Evolutionary conservation across 2,888 invertebrate species (phyloP), one percentile per base, ranked within the genome.

Genomic region (Campoplex nolae): DNA sequence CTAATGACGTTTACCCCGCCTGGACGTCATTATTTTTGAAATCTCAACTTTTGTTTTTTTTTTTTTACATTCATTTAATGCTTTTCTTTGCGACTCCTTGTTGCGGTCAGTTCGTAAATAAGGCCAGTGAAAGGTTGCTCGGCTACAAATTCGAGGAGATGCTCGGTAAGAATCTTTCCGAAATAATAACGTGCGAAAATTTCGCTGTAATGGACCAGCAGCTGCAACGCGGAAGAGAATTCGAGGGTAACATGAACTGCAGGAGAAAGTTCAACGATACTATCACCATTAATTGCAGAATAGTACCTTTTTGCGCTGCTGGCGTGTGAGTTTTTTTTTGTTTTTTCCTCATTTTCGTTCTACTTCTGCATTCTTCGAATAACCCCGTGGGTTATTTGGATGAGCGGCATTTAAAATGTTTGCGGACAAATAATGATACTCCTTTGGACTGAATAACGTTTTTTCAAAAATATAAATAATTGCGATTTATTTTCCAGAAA

Each of bases 91-190:
- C 7, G 16, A n/a, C 51, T 13, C 7, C 16, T 35, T 67, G 68
- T 73, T 89, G 23, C 79, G 95, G 71, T 23, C 95, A 98, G 97
- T 97, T 98, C 94, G 97, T 98, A 90, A 99, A 99, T 95, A 97
- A 97, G 92, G 96, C 98, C 35, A 97, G 97, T 94, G 98, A 98
- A 95, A 97, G 97, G 88, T 95, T 97, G 89, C 96, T 98, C 88
- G 98, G 98, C 62, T 97, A 96, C 94, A 95, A 96, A 90, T 95
- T 95, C 90, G 96, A 96, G 77, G 97, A 97, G 88, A 94, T 96
- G 48, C 90, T 96, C 35, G 96, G 96, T 18, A 96, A 95, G 93
- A 95, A 95, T 90, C 94, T 96, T 23, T 94, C 95, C 88, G 96
- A 97, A 82, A 92, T 96, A 81, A 95, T 95, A 83, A 94, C 94